phyloP scores from a whole-genome alignment of 35 echinoderm and acorn worm genomes.

The Apostichopus japonicus region DNA sequence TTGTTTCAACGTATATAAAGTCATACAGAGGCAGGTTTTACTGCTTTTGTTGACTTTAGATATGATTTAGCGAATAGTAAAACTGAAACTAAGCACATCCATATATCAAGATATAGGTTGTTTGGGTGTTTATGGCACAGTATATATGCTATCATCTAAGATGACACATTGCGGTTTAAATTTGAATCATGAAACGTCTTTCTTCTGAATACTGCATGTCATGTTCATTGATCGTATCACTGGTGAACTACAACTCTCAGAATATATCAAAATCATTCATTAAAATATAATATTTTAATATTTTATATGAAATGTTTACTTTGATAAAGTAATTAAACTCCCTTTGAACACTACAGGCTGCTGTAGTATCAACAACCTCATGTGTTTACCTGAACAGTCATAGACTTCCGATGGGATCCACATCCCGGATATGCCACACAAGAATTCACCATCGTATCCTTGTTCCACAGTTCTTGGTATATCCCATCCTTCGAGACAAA shows the following conservation, averaged over 20 bases:
- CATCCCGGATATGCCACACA: not conserved
- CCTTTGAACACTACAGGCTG: not conserved
- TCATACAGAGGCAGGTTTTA: not conserved
- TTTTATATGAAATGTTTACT: not conserved
- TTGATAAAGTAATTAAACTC: not conserved
- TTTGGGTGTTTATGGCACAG: too few species aligned
- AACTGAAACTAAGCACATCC: not conserved
- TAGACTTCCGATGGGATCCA: not conserved
- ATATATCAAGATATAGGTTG: not conserved
- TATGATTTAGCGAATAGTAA: not conserved
- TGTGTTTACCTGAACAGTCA: not conserved
- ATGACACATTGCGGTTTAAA: too few species aligned
- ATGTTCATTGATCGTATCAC: not conserved
- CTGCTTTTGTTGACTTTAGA: not conserved
- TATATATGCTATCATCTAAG: too few species aligned
- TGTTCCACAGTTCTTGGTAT: not conserved
- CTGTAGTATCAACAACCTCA: not conserved
- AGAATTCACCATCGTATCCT: not conserved
- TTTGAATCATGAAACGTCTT: too few species aligned
- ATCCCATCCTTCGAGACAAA: not conserved
- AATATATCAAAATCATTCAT: too few species aligned
- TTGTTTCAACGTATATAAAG: not conserved
- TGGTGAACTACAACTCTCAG: too few species aligned
- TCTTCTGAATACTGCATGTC: too few species aligned
- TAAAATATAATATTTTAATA: too few species aligned